Conservation (phyloP, 2,113 vertebrate genomes). For the Archocentrus centrarchus region DNA sequence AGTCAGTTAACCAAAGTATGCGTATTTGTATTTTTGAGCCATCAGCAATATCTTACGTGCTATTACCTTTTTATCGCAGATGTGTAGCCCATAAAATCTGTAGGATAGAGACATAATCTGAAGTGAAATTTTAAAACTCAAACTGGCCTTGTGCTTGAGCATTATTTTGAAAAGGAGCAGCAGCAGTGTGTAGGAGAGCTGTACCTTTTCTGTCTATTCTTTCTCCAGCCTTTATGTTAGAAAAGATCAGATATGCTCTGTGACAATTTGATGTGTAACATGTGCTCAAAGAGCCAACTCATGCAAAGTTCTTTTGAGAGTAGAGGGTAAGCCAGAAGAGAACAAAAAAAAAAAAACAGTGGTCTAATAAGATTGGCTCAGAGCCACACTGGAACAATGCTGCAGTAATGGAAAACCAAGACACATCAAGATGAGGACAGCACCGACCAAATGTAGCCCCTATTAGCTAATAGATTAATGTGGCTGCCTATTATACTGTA, state of each 20-base stretch:
- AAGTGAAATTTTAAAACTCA: not conserved
- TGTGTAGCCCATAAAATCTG: not conserved
- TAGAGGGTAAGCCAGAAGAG: conserved; percentile 9
- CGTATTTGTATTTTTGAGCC: not conserved
- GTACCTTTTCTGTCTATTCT: not conserved
- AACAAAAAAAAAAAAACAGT: not conserved
- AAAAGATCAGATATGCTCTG: conserved; percentile 17
- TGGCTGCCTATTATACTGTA: not conserved
- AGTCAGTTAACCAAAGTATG: not conserved
- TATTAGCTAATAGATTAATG: not conserved
- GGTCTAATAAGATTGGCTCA: conserved; percentile 45
- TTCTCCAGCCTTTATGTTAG: conserved; percentile 3
- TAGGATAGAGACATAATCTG: not conserved
- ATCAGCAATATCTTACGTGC: not conserved
- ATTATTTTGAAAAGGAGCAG: not conserved
- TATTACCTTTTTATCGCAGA: not conserved
- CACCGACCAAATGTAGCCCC: conserved; percentile 8
- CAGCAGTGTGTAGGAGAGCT: not conserved
- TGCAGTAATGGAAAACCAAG: conserved; percentile 26
- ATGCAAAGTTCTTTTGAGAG: conserved; percentile 38
- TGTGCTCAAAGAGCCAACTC: conserved; percentile 34
- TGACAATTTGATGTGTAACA: conserved; percentile 41
- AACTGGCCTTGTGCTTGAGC: not conserved
- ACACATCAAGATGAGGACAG: conserved; percentile 27
- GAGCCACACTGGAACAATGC: conserved; percentile 44